Percentiles rank a stretch among this genome's conserved stretches.
phyloP scores from a whole-genome alignment of 2,797 vertebrate genomes.

The Catamblyrhynchus diadema region DNA sequence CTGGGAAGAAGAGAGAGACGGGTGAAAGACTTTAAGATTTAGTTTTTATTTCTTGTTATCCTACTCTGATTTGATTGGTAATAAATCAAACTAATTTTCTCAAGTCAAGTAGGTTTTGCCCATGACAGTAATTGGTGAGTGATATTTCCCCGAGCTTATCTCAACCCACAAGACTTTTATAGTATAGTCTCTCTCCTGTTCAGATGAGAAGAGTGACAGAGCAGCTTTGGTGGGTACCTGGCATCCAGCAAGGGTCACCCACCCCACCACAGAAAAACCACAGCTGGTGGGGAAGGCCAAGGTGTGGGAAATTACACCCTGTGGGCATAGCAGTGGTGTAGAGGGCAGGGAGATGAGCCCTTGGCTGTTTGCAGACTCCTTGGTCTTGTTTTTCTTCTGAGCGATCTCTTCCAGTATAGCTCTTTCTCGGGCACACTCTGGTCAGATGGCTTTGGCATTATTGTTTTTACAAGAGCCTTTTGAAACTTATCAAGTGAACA shows the following conservation, averaged over 20 bases:
- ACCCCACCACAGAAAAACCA: neutral
- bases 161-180: rapidly evolving
- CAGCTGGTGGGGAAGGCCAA: neutral
- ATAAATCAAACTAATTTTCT: neutral
- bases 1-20: neutral
- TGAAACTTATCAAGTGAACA: neutral
- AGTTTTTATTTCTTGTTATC: neutral
- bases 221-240: neutral
- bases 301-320: neutral
- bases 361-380: neutral
- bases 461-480: neutral
- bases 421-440: neutral
- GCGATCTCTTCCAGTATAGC: neutral
- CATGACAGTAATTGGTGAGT: neutral
- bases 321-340: rapidly evolving
- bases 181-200: neutral
- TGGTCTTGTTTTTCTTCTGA: neutral
- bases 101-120: neutral
- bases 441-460: neutral
- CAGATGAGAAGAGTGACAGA: neutral
- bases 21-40: neutral
- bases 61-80: neutral
- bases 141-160: neutral
- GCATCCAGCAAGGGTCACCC: neutral
- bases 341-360: neutral